These are phyloP conservation scores for Dynastes grantii DNA, from an alignment of 2,888 invertebrate species.

Conservation along the genomic window DNA sequence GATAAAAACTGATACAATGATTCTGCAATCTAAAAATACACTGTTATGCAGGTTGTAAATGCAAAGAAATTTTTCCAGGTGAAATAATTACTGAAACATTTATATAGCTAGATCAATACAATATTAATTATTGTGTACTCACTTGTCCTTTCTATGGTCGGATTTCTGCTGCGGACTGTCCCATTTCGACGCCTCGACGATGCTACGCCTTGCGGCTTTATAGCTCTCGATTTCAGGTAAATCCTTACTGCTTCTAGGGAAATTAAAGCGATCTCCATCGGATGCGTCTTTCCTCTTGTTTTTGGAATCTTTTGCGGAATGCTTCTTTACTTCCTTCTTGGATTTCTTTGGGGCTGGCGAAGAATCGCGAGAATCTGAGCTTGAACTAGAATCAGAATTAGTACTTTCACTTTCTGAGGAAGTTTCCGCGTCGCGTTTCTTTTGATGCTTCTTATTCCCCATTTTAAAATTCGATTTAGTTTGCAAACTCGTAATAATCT, in stretches of 20 bases:
- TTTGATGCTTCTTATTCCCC: conserved; percentile 18
- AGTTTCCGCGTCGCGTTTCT: conserved; percentile 25
- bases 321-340: conserved; percentile 26
- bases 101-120: conserved; percentile 30
- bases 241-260: background rate
- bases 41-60: conserved; percentile 28
- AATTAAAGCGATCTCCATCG: background rate
- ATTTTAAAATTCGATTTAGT: background rate
- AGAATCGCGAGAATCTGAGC: conserved; percentile 40
- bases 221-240: conserved; percentile 19
- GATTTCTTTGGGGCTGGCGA: conserved; percentile 30
- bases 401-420: conserved; percentile 42
- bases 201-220: conserved; percentile 49
- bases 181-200: conserved; percentile 58
- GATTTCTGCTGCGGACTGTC: conserved; percentile 58
- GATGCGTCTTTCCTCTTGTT: conserved; percentile 1
- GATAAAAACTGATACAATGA: conserved; percentile 26
- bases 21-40: conserved; percentile 38
- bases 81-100: conserved; percentile 44
- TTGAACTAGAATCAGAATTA: conserved; percentile 42
- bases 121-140: conserved; percentile 25
- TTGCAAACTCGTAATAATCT: background rate
- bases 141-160: conserved; percentile 45
- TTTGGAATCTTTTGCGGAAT: background rate
- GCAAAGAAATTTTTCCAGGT: conserved; percentile 15